Evolutionary conservation across 1,140 invertebrate genomes (phyloP), one percentile per base, ranked within the genome.

Genomic region (Nautilus pompilius): DNA sequence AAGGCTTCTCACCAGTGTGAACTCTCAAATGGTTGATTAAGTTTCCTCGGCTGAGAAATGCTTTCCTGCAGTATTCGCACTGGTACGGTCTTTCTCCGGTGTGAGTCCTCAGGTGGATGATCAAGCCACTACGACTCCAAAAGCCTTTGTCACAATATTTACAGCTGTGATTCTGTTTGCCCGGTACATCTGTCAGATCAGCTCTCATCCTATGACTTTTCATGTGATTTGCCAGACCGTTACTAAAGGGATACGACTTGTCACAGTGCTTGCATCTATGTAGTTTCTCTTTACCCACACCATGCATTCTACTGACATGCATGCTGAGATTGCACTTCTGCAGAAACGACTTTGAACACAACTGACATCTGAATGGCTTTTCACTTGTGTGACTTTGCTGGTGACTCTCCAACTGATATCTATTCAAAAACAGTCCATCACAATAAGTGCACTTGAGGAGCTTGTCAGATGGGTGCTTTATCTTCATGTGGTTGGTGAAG

Each of bases 31-130:
- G 93, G 0, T 93, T 96, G 84, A 95, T 95, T 32, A 96, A 83
- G 75, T 95, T 95, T 48, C 91, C 93, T 48, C 92, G 87, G 81
- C 94, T 92, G 81, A 93, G 93, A 77, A 94, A 94, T 70, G 88
- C 89, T 51, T 91, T 85, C 65, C 89, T 88, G 73, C 93, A 95
- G 46, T 94, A 88, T 2, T 59, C 48, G 60, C 71, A 73, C 17
- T 60, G 56, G 80, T 90, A 93, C 68, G 94, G 91, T 70, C 92
- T 90, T 63, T 70, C 70, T 46, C 94, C 95, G 24, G 90, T 93
- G 80, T 97, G 93, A 77, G 96, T 95, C 72, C 93, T 84, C 46
- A 95, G 83, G 83, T 96, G 94, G 81, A 95, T 96, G 24, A 93
- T 96, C 34, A 96, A 82, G 1, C 93, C 95, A 26, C 92, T 94